Base-by-base conservation (phyloP, 1,140 invertebrate species). In the Drosophila equinoxialis region DNA sequence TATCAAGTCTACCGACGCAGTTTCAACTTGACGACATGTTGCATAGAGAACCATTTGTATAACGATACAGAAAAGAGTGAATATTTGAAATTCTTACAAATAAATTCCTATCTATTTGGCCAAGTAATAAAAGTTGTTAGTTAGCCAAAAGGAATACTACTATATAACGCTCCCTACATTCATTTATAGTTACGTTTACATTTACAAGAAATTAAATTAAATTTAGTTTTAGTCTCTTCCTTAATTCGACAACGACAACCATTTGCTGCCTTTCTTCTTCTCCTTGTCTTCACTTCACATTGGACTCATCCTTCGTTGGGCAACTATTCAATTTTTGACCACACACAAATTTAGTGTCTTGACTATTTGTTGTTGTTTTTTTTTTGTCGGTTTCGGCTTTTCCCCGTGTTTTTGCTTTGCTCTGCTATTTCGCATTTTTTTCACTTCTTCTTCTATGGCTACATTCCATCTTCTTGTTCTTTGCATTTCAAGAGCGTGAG, bases 381-480 rank as follows among this genome's bases (percentile, higher is more conserved):
- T 48, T 64, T 14, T 17, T 39, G 0, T 41, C 10, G n/a, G 13
- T 39, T 39, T 60, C 33, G 33, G 35, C 37, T 13, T 54, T 35
- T 33, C 8, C 59, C 7, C 59, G 35, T 23, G 45, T 51, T 65
- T 80, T 81, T 82, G 79, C 79, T 82, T 82, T 82, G 79, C 67
- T 82, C 79, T 41, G 23, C 3, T 30, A 57, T 51, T 82, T 82
- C 79, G 78, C 74, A 77, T 51, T 78, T 72, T 75, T 78, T 62
- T 62, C 64, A 68, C 63, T 81, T 77, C 48, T 23, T 65, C 61
- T 63, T 51, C 45, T 23, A 51, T 75, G 30, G 30, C 30, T 30
- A 42, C 58, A 17, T 8, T 78, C 74, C 79, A 82, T 82, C 62
- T 61, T 65, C 70, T 74, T 82, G 82, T 82, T 82, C 82, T 74